Base-by-base conservation (phyloP, 2,113 vertebrate species). In the Vidua macroura region DNA sequence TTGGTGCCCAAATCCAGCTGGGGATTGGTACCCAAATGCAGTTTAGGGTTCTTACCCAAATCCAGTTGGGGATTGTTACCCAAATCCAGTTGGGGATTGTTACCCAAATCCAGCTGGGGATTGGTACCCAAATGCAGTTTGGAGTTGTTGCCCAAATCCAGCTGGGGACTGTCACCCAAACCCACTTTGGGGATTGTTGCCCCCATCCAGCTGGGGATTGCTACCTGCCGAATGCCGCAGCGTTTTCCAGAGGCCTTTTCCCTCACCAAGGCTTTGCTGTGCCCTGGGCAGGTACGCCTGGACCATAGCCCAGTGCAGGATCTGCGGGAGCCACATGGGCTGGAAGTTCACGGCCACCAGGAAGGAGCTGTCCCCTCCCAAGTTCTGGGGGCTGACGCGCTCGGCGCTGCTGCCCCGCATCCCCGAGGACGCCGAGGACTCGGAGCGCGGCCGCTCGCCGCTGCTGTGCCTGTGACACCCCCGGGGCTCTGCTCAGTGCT, bases 281-380 rank as follows among this genome's bases (percentile, higher is more conserved):
- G 11, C 17, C 64, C 78, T 20, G 37, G 28, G 18, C 78, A 99
- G 99, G 88, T 99, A 99, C 31, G 99, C 99, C 31, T 99, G 99
- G 99, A 99, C 99, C 2, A 98, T 99, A 15, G 99, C 99, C 30
- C 98, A 99, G 97, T 99, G 99, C 92, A 94, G 98, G 59, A 97
- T 98, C 80, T 99, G 99, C 22, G 98, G 98, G 7, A 99, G 98
- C 93, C 99, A 99, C 83, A 98, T 99, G 97, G 99, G 99, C 20
- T 99, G 99, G 99, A 99, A 99, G 93, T 99, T 99, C 96, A 99
- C 99, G 6, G 98, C 99, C 74, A 98, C 98, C 55, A 98, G 98
- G 95, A 99, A 99, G 94, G 99, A 99, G 95, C 97, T 99, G 98
- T 98, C 97, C 25, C 99, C 99, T 0, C 98, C 98, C 68, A 98